Base-by-base conservation (phyloP, 2,888 invertebrate species). In the Lampropteryx suffumata region DNA sequence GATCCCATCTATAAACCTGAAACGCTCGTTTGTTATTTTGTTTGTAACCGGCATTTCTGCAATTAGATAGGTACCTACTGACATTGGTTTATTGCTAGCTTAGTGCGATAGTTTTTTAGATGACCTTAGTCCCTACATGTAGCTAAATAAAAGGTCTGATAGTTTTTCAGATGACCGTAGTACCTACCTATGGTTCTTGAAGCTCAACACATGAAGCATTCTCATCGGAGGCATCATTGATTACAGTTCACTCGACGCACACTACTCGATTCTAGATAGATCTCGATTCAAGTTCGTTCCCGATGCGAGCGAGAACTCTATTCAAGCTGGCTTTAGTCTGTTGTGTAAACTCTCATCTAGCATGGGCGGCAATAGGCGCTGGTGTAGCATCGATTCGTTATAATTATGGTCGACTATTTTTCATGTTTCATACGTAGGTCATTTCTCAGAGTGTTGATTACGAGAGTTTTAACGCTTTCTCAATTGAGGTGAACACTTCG, bases 161-260 rank as follows among this genome's bases (percentile, higher is more conserved):
- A 17, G 17, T 17, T 17, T 17, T 17, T n/a, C n/a, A n/a, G n/a
- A n/a, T n/a, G n/a, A n/a, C n/a, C n/a, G 26, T 26, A 26, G 26
- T 11, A 11, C 21, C 10, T 21, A n/a, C n/a, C n/a, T n/a, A n/a
- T 21, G n/a, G 12, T 26, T 28, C 13, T 29, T 10, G 17, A 6
- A 12, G 35, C 21, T 37, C 44, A 48, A 53, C 32, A 46, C 14
- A 27, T n/a, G 30, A 24, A 49, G 35, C 21, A 28, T 34, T 27
- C 34, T 21, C 36, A 39, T 27, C 40, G 24, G 24, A 36, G 49
- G n/a, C n/a, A n/a, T 24, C 50, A 59, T 52, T 61, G 45, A 50
- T 61, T 57, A 45, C 61, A 32, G 40, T 55, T 39, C 61, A 43
- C 61, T 59, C 54, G 46, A 54, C 24, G 45, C 37, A 48, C 34